These are phyloP conservation scores for Epizoanthus scotinus DNA, from an alignment of 92 coral and sea anemone genomes.

Conservation along the genomic window DNA sequence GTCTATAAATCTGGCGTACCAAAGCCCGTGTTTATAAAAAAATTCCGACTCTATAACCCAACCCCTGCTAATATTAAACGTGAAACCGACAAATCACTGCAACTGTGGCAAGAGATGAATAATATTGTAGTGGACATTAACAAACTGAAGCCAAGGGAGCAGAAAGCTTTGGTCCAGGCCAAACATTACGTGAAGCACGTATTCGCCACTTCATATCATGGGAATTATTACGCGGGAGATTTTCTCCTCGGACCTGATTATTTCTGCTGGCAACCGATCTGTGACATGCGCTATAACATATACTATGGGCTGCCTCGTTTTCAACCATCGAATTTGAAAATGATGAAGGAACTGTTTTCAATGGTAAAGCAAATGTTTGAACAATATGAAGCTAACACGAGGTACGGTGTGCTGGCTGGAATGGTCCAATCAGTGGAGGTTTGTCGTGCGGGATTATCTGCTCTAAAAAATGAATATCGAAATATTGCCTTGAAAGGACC, in stretches of 20 bases:
- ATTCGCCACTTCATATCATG: slow-evolving; percentile 27
- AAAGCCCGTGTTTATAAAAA: background rate
- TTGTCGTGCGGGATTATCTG: slow-evolving; percentile 17
- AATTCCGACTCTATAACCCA: slow-evolving; percentile 28
- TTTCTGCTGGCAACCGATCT: slow-evolving; percentile 37
- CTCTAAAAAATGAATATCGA: slow-evolving; percentile 11
- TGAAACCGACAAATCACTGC: slow-evolving; percentile 10
- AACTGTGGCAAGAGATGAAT: background rate
- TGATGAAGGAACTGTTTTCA: background rate
- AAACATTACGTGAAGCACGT: slow-evolving; percentile 24
- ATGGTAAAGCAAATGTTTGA: slow-evolving; percentile 29
- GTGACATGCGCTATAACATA: slow-evolving; percentile 33
- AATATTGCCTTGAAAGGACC: slow-evolving; percentile 22
- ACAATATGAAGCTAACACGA: slow-evolving; percentile 21
- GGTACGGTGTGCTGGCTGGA: slow-evolving; percentile 15
- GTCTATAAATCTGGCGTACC: slow-evolving; percentile 31
- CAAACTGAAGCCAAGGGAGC: slow-evolving; percentile 18
- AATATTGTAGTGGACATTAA: background rate
- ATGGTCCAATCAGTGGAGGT: slow-evolving; percentile 30
- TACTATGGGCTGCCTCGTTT: slow-evolving; percentile 15
- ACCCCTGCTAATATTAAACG: slow-evolving; percentile 4
- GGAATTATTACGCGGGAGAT: slow-evolving; percentile 21
- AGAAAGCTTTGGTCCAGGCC: slow-evolving; percentile 23
- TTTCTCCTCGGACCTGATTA: slow-evolving; percentile 35
- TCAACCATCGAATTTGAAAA: slow-evolving; percentile 11